Percentiles rank a stretch among this genome's conserved stretches.
phyloP scores from a whole-genome alignment of 1,140 invertebrate species.

The Dicyema japonicum region DNA sequence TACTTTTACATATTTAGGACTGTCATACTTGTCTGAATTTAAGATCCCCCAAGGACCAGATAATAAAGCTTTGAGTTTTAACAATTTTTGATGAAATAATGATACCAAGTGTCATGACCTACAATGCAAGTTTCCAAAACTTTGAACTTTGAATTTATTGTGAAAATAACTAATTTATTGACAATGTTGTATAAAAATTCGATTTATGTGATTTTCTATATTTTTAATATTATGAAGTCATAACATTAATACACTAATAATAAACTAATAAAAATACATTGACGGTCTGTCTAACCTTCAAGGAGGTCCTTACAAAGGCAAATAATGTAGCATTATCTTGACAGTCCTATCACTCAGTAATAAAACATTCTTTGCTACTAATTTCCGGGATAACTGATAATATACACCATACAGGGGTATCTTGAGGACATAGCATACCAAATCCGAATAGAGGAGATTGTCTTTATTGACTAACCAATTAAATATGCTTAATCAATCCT shows the following conservation, averaged over 20 bases:
- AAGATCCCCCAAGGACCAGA: no score
- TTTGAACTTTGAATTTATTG: no score
- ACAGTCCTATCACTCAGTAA: conserved; percentile 94
- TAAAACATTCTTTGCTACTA: conserved; percentile 99
- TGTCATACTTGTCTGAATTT: no score
- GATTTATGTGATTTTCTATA: background rate
- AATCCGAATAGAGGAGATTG: conserved; percentile 94
- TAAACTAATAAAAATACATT: background rate
- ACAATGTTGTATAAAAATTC: background rate
- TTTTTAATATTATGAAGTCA: background rate
- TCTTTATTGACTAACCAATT: conserved; percentile 73
- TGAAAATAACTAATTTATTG: no score
- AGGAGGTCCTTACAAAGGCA: conserved; percentile 74
- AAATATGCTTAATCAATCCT: conserved; percentile 84
- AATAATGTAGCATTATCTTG: conserved; percentile 87
- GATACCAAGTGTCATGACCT: no score
- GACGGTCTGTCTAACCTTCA: conserved; percentile 42
- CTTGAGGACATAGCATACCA: conserved; percentile 93
- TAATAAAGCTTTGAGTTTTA: no score
- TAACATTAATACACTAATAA: no score
- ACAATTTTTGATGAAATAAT: no score
- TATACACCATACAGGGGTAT: conserved; percentile 66
- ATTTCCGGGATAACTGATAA: conserved; percentile 26
- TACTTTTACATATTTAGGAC: no score
- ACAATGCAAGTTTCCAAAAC: no score